Conservation (phyloP, 2,797 vertebrate genomes). For the Gambusia yucatana region DNA sequence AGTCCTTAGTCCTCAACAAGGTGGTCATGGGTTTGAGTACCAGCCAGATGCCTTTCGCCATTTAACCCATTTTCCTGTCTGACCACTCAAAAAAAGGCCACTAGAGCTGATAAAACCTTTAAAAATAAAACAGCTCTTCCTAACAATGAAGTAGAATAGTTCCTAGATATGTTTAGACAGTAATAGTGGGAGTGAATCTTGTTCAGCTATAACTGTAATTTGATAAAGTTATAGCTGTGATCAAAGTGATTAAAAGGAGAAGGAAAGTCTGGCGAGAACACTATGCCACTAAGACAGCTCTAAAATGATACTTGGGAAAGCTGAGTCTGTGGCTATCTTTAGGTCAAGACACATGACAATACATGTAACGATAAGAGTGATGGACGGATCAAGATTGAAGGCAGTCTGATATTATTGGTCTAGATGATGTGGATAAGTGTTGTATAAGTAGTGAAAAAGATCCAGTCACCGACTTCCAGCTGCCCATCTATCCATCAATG, state of each 20-base stretch:
- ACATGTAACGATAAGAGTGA: background rate
- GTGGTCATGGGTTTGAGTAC: too few species aligned
- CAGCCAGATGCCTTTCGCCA: too few species aligned
- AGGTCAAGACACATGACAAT: background rate
- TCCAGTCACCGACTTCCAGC: constrained; percentile 48
- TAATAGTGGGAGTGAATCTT: background rate
- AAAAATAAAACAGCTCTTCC: background rate
- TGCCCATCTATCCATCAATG: constrained; percentile 69
- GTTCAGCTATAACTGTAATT: too few species aligned
- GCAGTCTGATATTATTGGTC: constrained; percentile 6
- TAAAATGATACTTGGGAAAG: background rate
- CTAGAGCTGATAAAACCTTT: too few species aligned
- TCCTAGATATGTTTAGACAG: background rate
- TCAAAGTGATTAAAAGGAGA: background rate
- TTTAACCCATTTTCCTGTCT: too few species aligned
- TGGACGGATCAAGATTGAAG: constrained; percentile 10
- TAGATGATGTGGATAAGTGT: constrained; percentile 49
- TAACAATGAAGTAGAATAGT: background rate
- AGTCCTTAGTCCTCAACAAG: too few species aligned
- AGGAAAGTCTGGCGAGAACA: background rate
- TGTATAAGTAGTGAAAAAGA: constrained; percentile 50
- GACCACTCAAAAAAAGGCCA: too few species aligned
- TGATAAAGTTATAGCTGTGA: too few species aligned
- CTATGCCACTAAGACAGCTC: background rate
- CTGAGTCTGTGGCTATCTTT: background rate